phyloP scores from a whole-genome alignment of 2,113 vertebrate genomes.

The Strix aluco region DNA sequence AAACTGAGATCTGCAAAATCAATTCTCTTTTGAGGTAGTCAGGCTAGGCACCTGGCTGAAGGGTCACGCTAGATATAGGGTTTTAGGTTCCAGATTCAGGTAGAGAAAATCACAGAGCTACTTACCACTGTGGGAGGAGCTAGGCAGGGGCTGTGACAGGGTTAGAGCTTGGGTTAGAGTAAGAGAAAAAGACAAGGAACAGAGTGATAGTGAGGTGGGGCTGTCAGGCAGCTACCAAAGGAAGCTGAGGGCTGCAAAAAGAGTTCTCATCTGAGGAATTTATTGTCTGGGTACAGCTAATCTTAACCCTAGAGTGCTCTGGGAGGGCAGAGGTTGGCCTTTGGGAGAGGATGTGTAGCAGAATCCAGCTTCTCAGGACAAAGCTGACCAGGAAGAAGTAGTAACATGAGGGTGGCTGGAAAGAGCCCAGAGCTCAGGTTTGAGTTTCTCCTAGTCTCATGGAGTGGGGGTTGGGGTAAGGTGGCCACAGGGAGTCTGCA shows the following conservation, averaged over 20 bases:
- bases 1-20: background rate
- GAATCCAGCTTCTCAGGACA: background rate
- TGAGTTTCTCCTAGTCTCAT: background rate
- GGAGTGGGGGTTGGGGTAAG: accelerated
- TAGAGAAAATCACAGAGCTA: background rate
- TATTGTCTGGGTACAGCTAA: background rate
- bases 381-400: background rate
- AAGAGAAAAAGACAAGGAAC: background rate
- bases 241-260: background rate
- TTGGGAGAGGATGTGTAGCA: background rate
- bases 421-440: background rate
- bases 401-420: background rate
- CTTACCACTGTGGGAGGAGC: background rate
- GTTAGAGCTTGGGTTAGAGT: background rate
- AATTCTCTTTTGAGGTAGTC: background rate
- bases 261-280: background rate
- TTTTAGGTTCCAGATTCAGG: background rate
- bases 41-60: background rate
- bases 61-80: background rate
- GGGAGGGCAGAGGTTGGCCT: background rate
- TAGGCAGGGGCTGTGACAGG: background rate
- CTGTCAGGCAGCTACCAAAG: background rate
- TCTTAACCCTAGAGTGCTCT: background rate
- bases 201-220: background rate
- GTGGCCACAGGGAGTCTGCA: accelerated